Evolutionary conservation across 2,888 invertebrate species (phyloP).

Genomic region (Drosophila aldrichi): DNA sequence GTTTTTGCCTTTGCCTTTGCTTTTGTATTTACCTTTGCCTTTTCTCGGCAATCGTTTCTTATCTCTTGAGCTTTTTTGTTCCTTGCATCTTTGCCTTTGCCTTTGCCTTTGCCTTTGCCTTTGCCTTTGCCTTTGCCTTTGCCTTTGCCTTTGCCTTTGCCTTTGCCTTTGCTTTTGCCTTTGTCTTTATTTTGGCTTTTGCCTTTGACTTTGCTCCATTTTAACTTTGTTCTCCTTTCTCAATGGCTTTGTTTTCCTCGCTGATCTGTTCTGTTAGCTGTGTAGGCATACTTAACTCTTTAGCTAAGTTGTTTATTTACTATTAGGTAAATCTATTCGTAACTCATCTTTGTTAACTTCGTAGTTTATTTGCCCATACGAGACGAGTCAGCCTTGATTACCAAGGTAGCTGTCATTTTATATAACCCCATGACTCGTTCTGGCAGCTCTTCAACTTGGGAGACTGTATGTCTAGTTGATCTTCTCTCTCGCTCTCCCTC

Average conservation of each 20-base stretch:
- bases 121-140: not conserved
- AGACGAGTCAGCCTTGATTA: not conserved
- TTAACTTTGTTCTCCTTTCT: not conserved
- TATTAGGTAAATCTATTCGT: not conserved
- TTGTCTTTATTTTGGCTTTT: not conserved
- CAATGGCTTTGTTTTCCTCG: not conserved
- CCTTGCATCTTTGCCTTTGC: too few relatives aligned
- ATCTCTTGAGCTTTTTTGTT: too few relatives aligned
- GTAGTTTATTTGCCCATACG: constrained; percentile 5
- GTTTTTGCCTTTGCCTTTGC: too few relatives aligned
- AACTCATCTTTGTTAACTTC: constrained; percentile 2
- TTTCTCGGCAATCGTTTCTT: too few relatives aligned
- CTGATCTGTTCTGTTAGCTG: not conserved
- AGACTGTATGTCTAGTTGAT: constrained; percentile 34
- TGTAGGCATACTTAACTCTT: not conserved
- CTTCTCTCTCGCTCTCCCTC: not conserved
- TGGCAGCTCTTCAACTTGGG: not conserved
- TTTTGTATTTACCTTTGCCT: too few relatives aligned
- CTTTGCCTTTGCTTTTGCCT: not conserved
- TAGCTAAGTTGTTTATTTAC: not conserved
- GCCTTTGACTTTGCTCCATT: not conserved
- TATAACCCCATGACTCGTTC: constrained; percentile 24
- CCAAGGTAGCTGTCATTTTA: constrained; percentile 7
- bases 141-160: not conserved
- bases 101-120: too few relatives aligned